phyloP scores from a whole-genome alignment of 2,888 invertebrate species.

The Eutolmus rufibarbis region DNA sequence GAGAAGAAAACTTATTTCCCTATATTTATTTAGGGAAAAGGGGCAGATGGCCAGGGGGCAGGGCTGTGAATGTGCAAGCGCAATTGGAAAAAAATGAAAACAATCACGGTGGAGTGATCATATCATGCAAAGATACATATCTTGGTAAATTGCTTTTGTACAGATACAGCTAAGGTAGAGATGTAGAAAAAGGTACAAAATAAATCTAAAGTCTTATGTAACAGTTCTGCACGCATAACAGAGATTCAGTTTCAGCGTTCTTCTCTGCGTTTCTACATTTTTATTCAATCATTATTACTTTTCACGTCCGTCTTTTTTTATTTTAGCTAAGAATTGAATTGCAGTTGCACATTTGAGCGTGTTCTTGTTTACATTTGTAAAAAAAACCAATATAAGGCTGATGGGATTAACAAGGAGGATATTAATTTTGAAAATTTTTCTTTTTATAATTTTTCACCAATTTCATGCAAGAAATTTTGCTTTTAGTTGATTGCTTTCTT shows the following conservation, averaged over 20 bases:
- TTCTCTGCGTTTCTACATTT: neutral
- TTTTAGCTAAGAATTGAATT: constrained; percentile 44
- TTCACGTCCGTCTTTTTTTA: neutral
- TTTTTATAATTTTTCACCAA: neutral
- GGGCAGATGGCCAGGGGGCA: neutral
- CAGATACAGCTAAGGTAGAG: constrained; percentile 34
- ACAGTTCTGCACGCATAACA: constrained; percentile 27
- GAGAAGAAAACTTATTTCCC: neutral
- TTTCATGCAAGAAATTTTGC: neutral
- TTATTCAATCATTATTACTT: neutral
- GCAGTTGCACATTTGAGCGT: constrained; percentile 51
- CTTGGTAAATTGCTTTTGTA: constrained; percentile 34
- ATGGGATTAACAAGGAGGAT: neutral
- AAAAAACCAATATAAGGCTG: neutral
- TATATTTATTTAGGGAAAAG: neutral
- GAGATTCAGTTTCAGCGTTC: constrained; percentile 7
- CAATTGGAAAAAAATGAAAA: constrained; percentile 47
- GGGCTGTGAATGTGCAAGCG: constrained; percentile 50
- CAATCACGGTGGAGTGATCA: constrained; percentile 23
- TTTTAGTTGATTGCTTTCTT: neutral
- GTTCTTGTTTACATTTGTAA: neutral
- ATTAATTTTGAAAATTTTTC: neutral
- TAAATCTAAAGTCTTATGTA: constrained; percentile 21
- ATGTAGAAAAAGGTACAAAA: constrained; percentile 32
- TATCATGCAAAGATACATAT: constrained; percentile 35